phyloP scores from a whole-genome alignment of 2,113 vertebrate genomes.

The Hyla sarda region DNA sequence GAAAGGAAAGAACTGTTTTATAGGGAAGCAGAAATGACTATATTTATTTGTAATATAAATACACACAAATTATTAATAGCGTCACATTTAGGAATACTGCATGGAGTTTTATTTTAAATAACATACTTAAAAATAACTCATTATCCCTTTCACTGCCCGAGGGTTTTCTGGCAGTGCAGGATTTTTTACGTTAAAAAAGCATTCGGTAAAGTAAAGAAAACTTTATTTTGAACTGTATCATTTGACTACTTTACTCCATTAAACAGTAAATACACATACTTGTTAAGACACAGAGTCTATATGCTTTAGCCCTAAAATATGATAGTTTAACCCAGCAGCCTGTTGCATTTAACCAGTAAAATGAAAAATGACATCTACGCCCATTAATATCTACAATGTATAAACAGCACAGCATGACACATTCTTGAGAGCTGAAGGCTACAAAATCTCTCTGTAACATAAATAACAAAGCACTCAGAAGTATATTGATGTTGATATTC shows the following conservation, averaged over 20 bases:
- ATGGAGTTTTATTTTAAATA: conserved; percentile 50
- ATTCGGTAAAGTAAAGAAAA: conserved; percentile 59
- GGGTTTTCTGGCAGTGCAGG: conserved; percentile 42
- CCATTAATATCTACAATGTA: conserved; percentile 97
- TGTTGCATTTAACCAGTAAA: conserved; percentile 91
- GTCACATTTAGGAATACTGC: conserved; percentile 34
- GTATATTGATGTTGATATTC: conserved; percentile 99
- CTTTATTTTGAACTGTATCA: conserved; percentile 22
- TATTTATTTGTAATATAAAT: conserved; percentile 36
- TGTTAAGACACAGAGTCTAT: conserved; percentile 73
- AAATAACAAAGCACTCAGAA: conserved; percentile 99
- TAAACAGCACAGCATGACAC: conserved; percentile 98
- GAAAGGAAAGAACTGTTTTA: background rate
- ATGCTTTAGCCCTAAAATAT: conserved; percentile 76
- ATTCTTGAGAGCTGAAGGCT: conserved; percentile 94
- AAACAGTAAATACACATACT: conserved; percentile 69
- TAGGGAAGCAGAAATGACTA: conserved; percentile 23
- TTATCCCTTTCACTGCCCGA: conserved; percentile 48
- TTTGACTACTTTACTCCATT: conserved; percentile 57
- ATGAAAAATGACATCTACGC: conserved; percentile 93
- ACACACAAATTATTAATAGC: conserved; percentile 49
- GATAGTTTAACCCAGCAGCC: conserved; percentile 90
- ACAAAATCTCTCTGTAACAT: conserved; percentile 87
- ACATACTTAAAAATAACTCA: conserved; percentile 54
- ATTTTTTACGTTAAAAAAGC: conserved; percentile 53